These are phyloP conservation scores for Mimachlamys varia DNA, from an alignment of 2,888 invertebrate species.

Conservation along the genomic window DNA sequence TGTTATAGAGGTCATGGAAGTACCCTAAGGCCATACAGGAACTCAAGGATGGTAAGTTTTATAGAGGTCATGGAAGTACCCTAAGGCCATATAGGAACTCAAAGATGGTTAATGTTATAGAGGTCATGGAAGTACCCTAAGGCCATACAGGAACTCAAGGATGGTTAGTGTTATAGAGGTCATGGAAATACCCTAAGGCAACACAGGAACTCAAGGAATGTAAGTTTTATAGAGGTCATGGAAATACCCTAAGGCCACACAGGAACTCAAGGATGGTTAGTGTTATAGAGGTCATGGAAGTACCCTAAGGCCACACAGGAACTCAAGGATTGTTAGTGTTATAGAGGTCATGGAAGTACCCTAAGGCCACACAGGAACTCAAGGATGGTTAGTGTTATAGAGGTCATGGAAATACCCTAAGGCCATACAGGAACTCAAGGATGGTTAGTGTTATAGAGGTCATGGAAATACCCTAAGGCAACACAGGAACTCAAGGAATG, in stretches of 20 bases:
- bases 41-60: background rate
- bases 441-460: slow-evolving; percentile 78
- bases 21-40: background rate
- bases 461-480: no score
- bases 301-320: slow-evolving; percentile 87
- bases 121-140: background rate
- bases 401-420: slow-evolving; percentile 49
- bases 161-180: background rate
- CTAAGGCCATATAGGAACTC: slow-evolving; percentile 87
- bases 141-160: background rate
- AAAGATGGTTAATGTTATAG: slow-evolving; percentile 83
- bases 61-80: slow-evolving; percentile 83
- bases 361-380: background rate
- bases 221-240: slow-evolving; percentile 58
- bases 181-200: slow-evolving; percentile 85
- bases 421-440: slow-evolving; percentile 88
- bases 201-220: slow-evolving; percentile 88
- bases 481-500: background rate
- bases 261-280: no score
- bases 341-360: background rate
- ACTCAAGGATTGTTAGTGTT: slow-evolving; percentile 84
- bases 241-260: no score
- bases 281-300: no score
- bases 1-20: background rate
- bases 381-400: no score